Conservation (phyloP, 2,113 vertebrate species). For the Nothocercus nigrocapillus region DNA sequence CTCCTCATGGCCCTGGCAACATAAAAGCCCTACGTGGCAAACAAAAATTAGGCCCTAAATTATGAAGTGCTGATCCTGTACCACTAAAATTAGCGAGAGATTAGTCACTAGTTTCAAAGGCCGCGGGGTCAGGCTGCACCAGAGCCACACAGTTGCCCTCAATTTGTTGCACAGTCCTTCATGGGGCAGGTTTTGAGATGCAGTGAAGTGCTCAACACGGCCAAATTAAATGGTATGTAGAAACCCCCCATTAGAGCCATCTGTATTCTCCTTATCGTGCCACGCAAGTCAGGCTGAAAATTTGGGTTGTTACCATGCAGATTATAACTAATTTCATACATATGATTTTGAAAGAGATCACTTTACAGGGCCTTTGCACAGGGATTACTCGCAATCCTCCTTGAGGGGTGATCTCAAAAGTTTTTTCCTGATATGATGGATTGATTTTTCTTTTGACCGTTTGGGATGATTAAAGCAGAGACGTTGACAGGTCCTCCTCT, state of each 20-base stretch:
- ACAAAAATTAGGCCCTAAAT: constrained; percentile 50
- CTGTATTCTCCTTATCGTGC: constrained; percentile 64
- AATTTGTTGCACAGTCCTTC: constrained; percentile 15
- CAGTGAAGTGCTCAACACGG: background rate
- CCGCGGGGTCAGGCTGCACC: constrained; percentile 25
- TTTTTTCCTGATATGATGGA: constrained; percentile 65
- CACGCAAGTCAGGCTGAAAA: constrained; percentile 62
- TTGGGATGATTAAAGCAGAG: constrained; percentile 58
- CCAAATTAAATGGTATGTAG: background rate
- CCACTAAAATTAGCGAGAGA: constrained; percentile 43
- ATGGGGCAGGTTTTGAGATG: background rate
- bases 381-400: constrained; percentile 73
- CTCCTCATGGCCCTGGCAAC: background rate
- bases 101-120: constrained; percentile 50
- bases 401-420: constrained; percentile 70
- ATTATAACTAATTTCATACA: constrained; percentile 78
- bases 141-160: constrained; percentile 28
- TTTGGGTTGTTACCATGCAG: constrained; percentile 72
- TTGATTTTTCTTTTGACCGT: constrained; percentile 55
- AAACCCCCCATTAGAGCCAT: constrained; percentile 5
- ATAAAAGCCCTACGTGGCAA: background rate
- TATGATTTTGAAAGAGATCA: constrained; percentile 77
- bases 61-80: constrained; percentile 51
- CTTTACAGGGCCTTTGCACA: constrained; percentile 74
- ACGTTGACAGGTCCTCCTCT: constrained; percentile 44